phyloP scores from a whole-genome alignment of 2,113 vertebrate species.

The Clarias gariepinus region DNA sequence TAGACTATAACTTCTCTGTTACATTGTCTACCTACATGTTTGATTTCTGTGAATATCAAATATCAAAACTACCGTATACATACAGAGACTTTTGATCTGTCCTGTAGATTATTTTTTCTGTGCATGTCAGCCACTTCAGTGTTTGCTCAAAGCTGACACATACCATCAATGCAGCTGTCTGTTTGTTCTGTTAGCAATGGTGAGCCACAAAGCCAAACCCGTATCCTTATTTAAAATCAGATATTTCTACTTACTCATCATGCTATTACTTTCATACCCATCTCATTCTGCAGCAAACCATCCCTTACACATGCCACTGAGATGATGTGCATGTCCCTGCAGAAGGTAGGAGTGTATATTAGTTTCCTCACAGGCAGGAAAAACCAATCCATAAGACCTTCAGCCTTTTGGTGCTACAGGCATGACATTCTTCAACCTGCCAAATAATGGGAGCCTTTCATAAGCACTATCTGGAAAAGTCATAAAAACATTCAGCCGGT shows the following conservation, averaged over 20 bases:
- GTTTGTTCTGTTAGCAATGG: constrained; percentile 8
- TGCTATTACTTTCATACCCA: neutral
- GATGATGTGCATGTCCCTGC: constrained; percentile 9
- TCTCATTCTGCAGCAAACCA: neutral
- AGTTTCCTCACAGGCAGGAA: constrained; percentile 22
- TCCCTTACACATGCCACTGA: neutral
- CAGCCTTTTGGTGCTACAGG: constrained; percentile 50
- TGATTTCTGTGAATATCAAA: neutral
- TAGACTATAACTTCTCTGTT: neutral
- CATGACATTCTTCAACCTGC: constrained; percentile 47
- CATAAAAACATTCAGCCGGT: constrained; percentile 59
- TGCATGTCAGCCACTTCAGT: neutral
- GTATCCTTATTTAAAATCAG: neutral
- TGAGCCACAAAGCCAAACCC: constrained; percentile 19
- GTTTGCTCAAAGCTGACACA: neutral
- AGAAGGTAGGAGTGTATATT: neutral
- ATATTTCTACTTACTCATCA: neutral
- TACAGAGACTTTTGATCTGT: neutral
- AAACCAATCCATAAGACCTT: constrained; percentile 28
- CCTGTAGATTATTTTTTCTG: neutral
- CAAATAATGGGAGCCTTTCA: constrained; percentile 70
- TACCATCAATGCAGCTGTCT: neutral
- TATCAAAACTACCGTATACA: neutral
- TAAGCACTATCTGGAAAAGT: constrained; percentile 63
- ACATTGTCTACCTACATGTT: neutral